Evolutionary conservation across 2,797 vertebrate genomes (phyloP).

Genomic region (Centroberyx gerrardi): DNA sequence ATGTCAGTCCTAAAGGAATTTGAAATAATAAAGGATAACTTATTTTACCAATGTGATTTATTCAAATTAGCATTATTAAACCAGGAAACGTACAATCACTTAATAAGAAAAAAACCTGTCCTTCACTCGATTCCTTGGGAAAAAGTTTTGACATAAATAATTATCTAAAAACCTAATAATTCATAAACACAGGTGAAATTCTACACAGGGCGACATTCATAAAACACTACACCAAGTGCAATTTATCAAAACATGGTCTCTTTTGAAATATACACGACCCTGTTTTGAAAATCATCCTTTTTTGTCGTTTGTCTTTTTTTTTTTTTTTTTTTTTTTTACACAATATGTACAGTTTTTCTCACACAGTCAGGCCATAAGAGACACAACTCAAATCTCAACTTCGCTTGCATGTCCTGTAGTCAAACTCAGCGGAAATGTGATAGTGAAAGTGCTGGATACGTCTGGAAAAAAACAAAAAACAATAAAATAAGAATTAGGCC

Average conservation of each 20-base stretch:
- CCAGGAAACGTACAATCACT: slow-evolving; percentile 93
- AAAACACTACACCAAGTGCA: slow-evolving; percentile 98
- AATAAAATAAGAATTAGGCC: not conserved
- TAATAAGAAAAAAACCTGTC: slow-evolving; percentile 90
- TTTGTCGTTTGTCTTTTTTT: slow-evolving; percentile 62
- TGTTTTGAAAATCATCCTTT: slow-evolving; percentile 89
- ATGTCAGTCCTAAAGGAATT: slow-evolving; percentile 66
- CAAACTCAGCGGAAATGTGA: slow-evolving; percentile 53
- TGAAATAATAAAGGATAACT: slow-evolving; percentile 79
- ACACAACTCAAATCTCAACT: slow-evolving; percentile 63
- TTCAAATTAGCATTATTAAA: slow-evolving; percentile 88
- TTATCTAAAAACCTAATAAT: slow-evolving; percentile 95
- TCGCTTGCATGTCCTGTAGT: slow-evolving; percentile 64
- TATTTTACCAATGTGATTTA: slow-evolving; percentile 82
- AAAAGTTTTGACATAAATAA: slow-evolving; percentile 98
- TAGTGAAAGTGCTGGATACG: slow-evolving; percentile 15
- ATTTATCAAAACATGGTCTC: slow-evolving; percentile 91
- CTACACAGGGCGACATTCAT: slow-evolving; percentile 97
- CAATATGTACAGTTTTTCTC: slow-evolving; percentile 94
- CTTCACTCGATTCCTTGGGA: slow-evolving; percentile 88
- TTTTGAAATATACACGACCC: slow-evolving; percentile 96
- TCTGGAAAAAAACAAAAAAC: not conserved
- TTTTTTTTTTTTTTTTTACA: slow-evolving; percentile 87
- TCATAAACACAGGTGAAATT: slow-evolving; percentile 94
- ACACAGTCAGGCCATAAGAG: slow-evolving; percentile 90